Conservation (phyloP, 1,140 invertebrate species). For the Pogonognathellus flavescens region DNA sequence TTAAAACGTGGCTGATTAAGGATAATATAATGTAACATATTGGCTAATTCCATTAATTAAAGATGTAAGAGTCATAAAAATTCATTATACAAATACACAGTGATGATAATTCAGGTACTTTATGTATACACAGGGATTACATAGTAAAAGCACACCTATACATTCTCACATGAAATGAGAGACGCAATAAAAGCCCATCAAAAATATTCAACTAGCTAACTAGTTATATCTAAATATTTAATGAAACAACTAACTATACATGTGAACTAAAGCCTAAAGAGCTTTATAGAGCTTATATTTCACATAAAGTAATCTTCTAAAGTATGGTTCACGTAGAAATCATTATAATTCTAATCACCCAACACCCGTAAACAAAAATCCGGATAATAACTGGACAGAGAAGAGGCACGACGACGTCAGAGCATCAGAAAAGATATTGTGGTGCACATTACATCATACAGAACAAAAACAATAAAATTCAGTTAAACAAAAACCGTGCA, state of each 20-base stretch:
- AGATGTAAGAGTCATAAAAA: conserved; percentile 53
- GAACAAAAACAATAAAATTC: neutral
- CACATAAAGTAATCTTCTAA: no score
- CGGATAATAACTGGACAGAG: conserved; percentile 46
- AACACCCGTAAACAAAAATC: conserved; percentile 54
- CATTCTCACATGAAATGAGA: conserved; percentile 1
- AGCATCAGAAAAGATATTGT: neutral
- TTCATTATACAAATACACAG: conserved; percentile 1
- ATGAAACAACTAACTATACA: neutral
- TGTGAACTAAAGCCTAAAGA: neutral
- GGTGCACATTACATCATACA: neutral
- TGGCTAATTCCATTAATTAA: conserved; percentile 50
- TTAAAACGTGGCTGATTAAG: conserved; percentile 43
- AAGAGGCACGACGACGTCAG: no score
- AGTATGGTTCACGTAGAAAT: neutral
- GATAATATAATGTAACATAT: conserved; percentile 8
- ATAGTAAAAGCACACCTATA: neutral
- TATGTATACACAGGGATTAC: neutral
- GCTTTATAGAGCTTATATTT: neutral
- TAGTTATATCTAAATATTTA: conserved; percentile 16
- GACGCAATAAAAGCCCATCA: conserved; percentile 47
- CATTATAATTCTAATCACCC: conserved; percentile 49
- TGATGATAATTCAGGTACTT: conserved; percentile 28
- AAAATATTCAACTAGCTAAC: neutral
- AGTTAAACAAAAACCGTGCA: no score